phyloP scores from a whole-genome alignment of 2,113 vertebrate genomes.

The Oncorhynchus keta region DNA sequence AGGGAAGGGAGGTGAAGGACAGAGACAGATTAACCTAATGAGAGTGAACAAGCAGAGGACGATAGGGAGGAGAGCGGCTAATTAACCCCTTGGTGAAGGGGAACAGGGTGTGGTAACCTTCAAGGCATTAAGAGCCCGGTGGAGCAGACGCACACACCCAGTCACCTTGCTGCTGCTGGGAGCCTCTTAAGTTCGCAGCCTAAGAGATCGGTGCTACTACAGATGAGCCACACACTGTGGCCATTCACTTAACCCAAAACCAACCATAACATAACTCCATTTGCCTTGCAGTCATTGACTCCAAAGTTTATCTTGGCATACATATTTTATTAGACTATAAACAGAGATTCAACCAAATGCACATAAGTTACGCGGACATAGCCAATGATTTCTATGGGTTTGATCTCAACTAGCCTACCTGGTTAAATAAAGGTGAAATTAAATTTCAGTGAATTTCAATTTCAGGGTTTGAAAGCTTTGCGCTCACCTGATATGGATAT shows the following conservation, averaged over 20 bases:
- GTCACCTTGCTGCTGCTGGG: not conserved
- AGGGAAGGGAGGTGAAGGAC: slow-evolving; percentile 58
- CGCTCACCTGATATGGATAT: too few species aligned
- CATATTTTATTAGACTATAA: not conserved
- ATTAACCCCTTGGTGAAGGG: slow-evolving; percentile 64
- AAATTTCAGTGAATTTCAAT: too few species aligned
- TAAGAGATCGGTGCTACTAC: not conserved
- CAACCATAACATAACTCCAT: not conserved
- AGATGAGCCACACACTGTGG: not conserved
- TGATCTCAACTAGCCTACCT: too few species aligned
- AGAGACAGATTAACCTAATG: slow-evolving; percentile 75
- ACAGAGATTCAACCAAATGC: not conserved
- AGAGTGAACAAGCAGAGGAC: slow-evolving; percentile 73
- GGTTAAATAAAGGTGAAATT: too few species aligned
- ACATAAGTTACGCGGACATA: too few species aligned
- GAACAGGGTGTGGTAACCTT: slow-evolving; percentile 46
- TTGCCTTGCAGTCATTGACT: not conserved
- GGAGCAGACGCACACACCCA: slow-evolving; percentile 5
- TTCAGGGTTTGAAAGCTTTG: too few species aligned
- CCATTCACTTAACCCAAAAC: not conserved
- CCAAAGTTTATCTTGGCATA: not conserved
- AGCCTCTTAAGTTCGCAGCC: not conserved
- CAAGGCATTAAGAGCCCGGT: slow-evolving; percentile 19
- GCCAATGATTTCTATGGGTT: too few species aligned
- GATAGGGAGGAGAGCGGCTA: slow-evolving; percentile 65